Evolutionary conservation across 2,797 vertebrate genomes (phyloP).

Genomic region (Oceanodroma leucorhoa): DNA sequence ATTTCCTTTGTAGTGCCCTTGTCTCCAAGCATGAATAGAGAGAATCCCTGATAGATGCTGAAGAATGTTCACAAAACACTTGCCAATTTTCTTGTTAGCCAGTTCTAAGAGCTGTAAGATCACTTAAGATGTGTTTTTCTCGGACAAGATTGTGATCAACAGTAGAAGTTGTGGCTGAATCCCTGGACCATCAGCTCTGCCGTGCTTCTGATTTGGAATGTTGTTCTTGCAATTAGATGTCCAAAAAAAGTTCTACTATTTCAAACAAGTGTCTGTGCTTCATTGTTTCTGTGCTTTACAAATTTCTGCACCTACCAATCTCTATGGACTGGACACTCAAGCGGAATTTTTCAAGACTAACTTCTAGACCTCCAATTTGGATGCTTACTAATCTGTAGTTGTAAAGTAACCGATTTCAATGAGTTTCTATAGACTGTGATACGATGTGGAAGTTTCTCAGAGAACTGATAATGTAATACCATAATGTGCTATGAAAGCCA

Average conservation of each 20-base stretch:
- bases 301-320: neutral
- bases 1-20: neutral
- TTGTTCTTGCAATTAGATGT: neutral
- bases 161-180: neutral
- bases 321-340: neutral
- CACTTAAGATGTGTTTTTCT: neutral
- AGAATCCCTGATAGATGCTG: neutral
- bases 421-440: neutral
- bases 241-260: neutral
- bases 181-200: neutral
- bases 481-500: neutral
- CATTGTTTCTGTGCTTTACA: neutral
- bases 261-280: neutral
- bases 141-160: neutral
- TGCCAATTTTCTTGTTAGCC: neutral
- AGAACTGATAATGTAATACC: neutral
- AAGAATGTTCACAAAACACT: neutral
- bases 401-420: neutral
- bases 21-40: neutral
- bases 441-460: neutral
- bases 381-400: neutral
- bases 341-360: neutral
- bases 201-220: neutral
- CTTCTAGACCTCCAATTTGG: neutral
- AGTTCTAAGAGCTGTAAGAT: neutral